phyloP scores from a whole-genome alignment of 30 jellyfish, hydroid and myxozoan species.

The Hydractinia symbiolongicarpus region DNA sequence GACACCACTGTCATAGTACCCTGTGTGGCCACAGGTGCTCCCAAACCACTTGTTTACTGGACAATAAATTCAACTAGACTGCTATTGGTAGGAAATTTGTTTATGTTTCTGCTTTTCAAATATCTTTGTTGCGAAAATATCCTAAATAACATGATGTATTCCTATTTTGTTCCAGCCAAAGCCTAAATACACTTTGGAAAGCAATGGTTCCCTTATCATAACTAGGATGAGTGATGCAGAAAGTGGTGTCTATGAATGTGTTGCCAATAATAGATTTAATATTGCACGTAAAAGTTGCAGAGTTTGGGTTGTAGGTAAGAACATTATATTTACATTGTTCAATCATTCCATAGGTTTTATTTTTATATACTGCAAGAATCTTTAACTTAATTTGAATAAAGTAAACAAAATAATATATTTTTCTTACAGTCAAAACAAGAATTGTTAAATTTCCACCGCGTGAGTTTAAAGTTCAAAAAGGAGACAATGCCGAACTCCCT shows the following conservation, averaged over 20 bases:
- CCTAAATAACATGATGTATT: no score
- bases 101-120: neutral
- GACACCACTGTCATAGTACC: conserved; percentile 65
- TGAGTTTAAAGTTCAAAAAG: conserved; percentile 53
- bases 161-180: conserved; percentile 37
- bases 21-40: conserved; percentile 72
- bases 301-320: conserved; percentile 64
- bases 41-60: conserved; percentile 74
- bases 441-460: conserved; percentile 46
- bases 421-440: conserved; percentile 49
- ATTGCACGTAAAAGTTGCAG: conserved; percentile 34
- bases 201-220: conserved; percentile 65
- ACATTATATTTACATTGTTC: neutral
- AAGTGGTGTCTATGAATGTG: conserved; percentile 68
- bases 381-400: no score
- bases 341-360: neutral
- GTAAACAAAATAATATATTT: no score
- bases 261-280: conserved; percentile 53
- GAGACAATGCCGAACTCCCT: conserved; percentile 47
- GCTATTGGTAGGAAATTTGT: neutral
- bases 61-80: conserved; percentile 32
- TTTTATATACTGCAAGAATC: neutral
- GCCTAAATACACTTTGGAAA: conserved; percentile 33
- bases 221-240: conserved; percentile 42
- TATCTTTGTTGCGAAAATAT: neutral